Conservation (phyloP, 2,888 invertebrate genomes). For the Xanthia togata region DNA sequence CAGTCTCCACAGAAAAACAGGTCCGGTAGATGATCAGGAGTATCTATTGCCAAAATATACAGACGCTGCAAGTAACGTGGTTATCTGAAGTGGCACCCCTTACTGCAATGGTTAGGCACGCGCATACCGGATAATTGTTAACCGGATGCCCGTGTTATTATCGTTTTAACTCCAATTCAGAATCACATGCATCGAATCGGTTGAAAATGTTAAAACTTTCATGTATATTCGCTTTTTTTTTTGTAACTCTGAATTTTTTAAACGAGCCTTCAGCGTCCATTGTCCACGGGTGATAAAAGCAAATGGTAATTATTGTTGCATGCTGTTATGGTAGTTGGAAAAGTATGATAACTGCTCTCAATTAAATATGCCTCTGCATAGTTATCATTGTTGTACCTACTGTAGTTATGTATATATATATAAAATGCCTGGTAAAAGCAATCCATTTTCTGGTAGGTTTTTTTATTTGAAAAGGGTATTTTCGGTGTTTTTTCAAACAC, state of each 20-base stretch:
- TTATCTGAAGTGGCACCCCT: slow-evolving; percentile 30
- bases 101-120: slow-evolving; percentile 39
- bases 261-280: slow-evolving; percentile 25
- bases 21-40: neutral
- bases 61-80: no score
- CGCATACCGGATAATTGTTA: slow-evolving; percentile 55
- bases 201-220: slow-evolving; percentile 32
- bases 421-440: neutral
- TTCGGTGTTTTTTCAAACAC: neutral
- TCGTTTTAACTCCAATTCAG: slow-evolving; percentile 61
- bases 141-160: slow-evolving; percentile 57
- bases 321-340: slow-evolving; percentile 9
- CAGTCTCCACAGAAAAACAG: neutral
- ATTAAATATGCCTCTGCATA: no score
- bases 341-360: neutral
- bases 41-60: neutral
- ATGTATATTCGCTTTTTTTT: slow-evolving; percentile 30
- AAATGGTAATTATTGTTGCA: slow-evolving; percentile 42
- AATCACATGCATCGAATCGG: slow-evolving; percentile 52
- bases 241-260: slow-evolving; percentile 39
- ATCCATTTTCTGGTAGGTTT: neutral
- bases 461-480: neutral
- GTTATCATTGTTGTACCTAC: neutral
- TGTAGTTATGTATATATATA: neutral
- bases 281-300: slow-evolving; percentile 25